Conservation (phyloP, 2,888 invertebrate genomes). For the Gymnoscelis rufifasciata region DNA sequence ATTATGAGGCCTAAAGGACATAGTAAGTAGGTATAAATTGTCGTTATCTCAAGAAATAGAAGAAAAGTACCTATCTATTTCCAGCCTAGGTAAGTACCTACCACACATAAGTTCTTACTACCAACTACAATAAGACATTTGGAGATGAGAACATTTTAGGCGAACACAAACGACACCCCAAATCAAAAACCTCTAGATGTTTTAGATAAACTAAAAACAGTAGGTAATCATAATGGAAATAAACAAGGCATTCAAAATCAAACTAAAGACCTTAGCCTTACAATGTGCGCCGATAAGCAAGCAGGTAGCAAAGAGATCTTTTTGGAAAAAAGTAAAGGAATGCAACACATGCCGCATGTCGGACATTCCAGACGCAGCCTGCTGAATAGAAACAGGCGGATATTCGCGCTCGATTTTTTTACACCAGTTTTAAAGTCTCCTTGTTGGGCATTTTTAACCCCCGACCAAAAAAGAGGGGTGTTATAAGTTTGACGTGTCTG, state of each 20-base stretch:
- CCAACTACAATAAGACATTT: too few relatives aligned
- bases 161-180: too few relatives aligned
- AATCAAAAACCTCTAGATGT: constrained; percentile 12
- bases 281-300: constrained; percentile 53
- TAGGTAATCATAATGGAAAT: constrained; percentile 26
- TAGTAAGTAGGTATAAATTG: too few relatives aligned
- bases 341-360: constrained; percentile 74
- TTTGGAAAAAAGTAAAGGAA: constrained; percentile 58
- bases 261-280: constrained; percentile 38
- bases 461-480: too few relatives aligned
- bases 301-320: constrained; percentile 66
- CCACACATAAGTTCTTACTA: too few relatives aligned
- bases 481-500: too few relatives aligned
- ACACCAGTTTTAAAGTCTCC: not conserved
- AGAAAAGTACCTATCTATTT: too few relatives aligned
- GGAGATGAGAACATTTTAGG: too few relatives aligned
- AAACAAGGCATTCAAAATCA: constrained; percentile 31
- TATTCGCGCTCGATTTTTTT: constrained; percentile 19
- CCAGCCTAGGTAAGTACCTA: too few relatives aligned
- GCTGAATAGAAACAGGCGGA: constrained; percentile 38
- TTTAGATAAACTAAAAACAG: constrained; percentile 29
- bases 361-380: constrained; percentile 55
- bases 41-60: too few relatives aligned
- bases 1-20: too few relatives aligned
- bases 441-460: too few relatives aligned